These are phyloP conservation scores for Drosophila eohydei DNA, from an alignment of 2,888 invertebrate species.

Conservation along the genomic window DNA sequence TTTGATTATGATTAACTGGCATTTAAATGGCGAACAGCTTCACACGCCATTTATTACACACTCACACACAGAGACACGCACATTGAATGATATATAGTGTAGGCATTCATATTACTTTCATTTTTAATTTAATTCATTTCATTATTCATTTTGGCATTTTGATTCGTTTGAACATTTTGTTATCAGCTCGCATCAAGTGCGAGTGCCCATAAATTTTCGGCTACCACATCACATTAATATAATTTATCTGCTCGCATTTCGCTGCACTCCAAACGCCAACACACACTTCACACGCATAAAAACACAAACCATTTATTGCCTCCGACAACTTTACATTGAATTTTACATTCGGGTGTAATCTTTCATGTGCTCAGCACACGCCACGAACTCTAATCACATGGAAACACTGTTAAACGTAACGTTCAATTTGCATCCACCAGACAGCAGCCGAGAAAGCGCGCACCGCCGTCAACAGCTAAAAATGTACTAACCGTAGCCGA, in stretches of 20 bases:
- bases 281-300: conserved; percentile 1
- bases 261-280: not conserved
- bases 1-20: conserved; percentile 53
- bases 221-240: conserved; percentile 75
- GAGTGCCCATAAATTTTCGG: conserved; percentile 62
- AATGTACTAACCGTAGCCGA: conserved; percentile 65
- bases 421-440: conserved; percentile 5
- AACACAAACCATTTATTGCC: conserved; percentile 49
- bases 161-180: conserved; percentile 42
- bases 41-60: conserved; percentile 44
- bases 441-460: conserved; percentile 59
- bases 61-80: conserved; percentile 9
- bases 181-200: conserved; percentile 52
- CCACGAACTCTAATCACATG: conserved; percentile 37
- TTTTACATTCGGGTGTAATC: conserved; percentile 68
- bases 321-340: conserved; percentile 46
- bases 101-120: conserved; percentile 18
- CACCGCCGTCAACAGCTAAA: conserved; percentile 73
- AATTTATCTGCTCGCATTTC: conserved; percentile 61
- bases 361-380: conserved; percentile 46
- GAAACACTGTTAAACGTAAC: conserved; percentile 33
- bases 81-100: conserved; percentile 5
- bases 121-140: conserved; percentile 54
- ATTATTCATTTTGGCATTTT: conserved; percentile 47
- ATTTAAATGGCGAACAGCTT: conserved; percentile 55